These are phyloP conservation scores for Drosophila putrida DNA, from an alignment of 2,888 invertebrate genomes.

Conservation along the genomic window DNA sequence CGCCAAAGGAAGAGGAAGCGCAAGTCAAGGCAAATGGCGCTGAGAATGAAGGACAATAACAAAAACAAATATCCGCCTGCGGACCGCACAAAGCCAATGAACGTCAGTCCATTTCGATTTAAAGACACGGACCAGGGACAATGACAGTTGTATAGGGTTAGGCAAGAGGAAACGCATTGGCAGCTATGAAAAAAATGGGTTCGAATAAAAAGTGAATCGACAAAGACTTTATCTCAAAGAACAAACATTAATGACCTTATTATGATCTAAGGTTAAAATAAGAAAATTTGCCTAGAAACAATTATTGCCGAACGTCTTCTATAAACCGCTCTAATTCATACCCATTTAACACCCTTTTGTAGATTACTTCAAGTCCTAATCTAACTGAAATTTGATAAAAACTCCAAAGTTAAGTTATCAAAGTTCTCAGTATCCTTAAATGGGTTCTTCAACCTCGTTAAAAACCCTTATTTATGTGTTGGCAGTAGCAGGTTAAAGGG, in stretches of 20 bases:
- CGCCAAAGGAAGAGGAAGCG: slow-evolving; percentile 24
- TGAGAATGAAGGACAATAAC: slow-evolving; percentile 73
- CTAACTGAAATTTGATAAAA: background rate
- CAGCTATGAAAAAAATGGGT: slow-evolving; percentile 10
- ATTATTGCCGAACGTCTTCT: slow-evolving; percentile 26
- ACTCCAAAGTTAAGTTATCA: background rate
- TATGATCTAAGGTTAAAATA: background rate
- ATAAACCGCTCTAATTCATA: background rate
- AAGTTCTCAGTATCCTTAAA: background rate
- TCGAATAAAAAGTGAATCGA: slow-evolving; percentile 20
- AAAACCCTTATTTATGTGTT: too few species aligned
- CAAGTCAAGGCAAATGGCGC: slow-evolving; percentile 53
- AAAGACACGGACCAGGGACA: slow-evolving; percentile 23
- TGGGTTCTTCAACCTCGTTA: background rate
- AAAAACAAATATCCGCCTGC: slow-evolving; percentile 68
- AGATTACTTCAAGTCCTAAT: background rate
- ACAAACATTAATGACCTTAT: background rate
- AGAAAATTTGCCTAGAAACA: slow-evolving; percentile 18
- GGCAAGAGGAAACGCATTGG: slow-evolving; percentile 30
- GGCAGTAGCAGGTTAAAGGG: too few species aligned
- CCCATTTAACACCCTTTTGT: slow-evolving; percentile 36
- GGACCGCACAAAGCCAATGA: slow-evolving; percentile 69
- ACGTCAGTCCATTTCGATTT: slow-evolving; percentile 53
- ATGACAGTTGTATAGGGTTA: background rate
- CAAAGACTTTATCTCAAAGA: slow-evolving; percentile 26